Base-by-base conservation (phyloP, 2,888 invertebrate species). In the Hylaea fasciaria region DNA sequence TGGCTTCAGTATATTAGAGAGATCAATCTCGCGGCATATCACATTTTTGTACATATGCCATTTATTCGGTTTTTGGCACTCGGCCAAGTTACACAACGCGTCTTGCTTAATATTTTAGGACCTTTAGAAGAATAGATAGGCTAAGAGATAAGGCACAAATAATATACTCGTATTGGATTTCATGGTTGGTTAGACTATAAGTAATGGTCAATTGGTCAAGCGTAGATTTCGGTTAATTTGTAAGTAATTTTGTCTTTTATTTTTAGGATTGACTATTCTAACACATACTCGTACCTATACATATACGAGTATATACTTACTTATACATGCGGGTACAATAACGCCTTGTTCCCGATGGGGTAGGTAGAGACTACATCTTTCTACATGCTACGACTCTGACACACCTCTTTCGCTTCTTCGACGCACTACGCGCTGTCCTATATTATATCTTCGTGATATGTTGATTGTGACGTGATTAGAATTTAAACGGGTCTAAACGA, bases 91-190 rank as follows among this genome's bases (percentile, higher is more conserved):
- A 52, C 47, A 66, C 65, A 65, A 57, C 48, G 61, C 64, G 57
- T 63, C 41, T 44, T 54, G 49, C 37, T 65, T 65, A 54, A 57
- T 49, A 39, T 60, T 47, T 67, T 35, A 65, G 57, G 56, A 57
- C 64, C 50, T 69, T 67, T 51, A 53, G 47, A 55, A 50, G 22
- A 62, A 61, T 65, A 52, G 62, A 62, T 58, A n/a, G 12, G 52
- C 32, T 56, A 57, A 49, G 49, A 59, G 44, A 57, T 60, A 56
- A 53, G 57, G 45, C 56, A 50, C 58, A 9, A 43, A 66, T 74
- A 69, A 77, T 77, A 72, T 76, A 77, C n/a, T n/a, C n/a, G n/a
- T 77, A 73, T 77, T 69, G 65, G 69, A 74, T 76, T 80, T 77
- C 74, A 78, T 75, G 73, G 70, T 72, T 71, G 71, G 74, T 73